Conservation (phyloP, 2,797 vertebrate species). For the Eulemur mongoz region DNA sequence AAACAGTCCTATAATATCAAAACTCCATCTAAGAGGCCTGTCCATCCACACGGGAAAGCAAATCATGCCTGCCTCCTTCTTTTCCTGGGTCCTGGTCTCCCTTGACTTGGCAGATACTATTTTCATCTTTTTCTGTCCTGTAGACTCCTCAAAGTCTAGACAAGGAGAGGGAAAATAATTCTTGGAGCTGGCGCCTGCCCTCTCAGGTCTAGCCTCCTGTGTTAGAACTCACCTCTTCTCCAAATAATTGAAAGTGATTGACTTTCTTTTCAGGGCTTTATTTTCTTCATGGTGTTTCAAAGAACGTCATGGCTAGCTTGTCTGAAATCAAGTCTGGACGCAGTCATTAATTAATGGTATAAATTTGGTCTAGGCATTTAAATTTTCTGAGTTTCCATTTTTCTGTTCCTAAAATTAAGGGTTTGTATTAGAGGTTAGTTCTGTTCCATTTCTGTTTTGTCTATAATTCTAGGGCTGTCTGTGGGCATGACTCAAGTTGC, state of each 20-base stretch:
- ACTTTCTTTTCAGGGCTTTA: neutral
- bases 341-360: constrained; percentile 4
- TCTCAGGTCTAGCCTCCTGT: neutral
- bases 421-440: neutral
- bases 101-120: neutral
- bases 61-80: neutral
- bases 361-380: neutral
- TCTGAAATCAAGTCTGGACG: constrained; percentile 24
- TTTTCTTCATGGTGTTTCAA: constrained; percentile 10
- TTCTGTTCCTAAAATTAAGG: constrained; percentile 15
- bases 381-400: neutral
- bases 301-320: neutral
- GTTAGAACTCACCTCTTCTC: neutral
- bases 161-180: neutral
- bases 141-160: constrained; percentile 64
- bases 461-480: neutral
- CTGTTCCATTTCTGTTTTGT: neutral
- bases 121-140: neutral
- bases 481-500: neutral
- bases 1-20: constrained; percentile 25
- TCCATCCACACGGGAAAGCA: neutral
- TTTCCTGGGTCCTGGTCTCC: neutral
- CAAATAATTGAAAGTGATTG: neutral
- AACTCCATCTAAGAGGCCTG: neutral
- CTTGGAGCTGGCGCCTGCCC: neutral